Base-by-base conservation (phyloP, 2,888 invertebrate genomes). In the Hartigia nigra region DNA sequence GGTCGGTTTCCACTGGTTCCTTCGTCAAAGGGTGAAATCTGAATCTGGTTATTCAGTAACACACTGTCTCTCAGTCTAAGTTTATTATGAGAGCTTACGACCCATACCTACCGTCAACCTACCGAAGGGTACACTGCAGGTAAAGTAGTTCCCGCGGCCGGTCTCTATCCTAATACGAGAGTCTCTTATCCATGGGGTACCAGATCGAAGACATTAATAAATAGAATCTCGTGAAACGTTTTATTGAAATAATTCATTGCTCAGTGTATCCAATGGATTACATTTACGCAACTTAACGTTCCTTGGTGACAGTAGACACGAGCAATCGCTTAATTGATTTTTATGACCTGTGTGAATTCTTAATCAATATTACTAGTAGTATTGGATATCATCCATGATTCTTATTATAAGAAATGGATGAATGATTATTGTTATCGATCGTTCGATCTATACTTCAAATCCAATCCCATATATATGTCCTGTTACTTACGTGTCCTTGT, bases 81-180 rank as follows among this genome's bases (percentile, higher is more conserved):
- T 91, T 91, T 89, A 90, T 88, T 90, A 91, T 90, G 90, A 91
- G 91, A 90, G 89, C 88, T 90, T 89, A 86, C 88, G 90, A 91
- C 90, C 90, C 89, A 89, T 91, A 88, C 91, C 90, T 90, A 89
- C 89, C 89, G 87, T 89, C 91, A 90, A 87, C 89, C 89, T 90
- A 89, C 90, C 89, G 86, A 91, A 90, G 90, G 91, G 91, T 91
- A 89, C 88, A 87, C 85, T 90, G 89, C 90, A 92, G 92, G 92
- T 92, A 92, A 92, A 90, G 92, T 92, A 92, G 90, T 87, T 90
- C 90, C 90, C 91, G 88, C 88, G 91, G 91, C 91, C 91, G 92
- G 91, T 92, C 92, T 92, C 92, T 85, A 84, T 84, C 82, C 77
- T 69, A 77, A 74, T 69, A 74, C 14, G 78, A 79, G 35, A 74